Percentiles rank a stretch among this genome's conserved stretches.
These are phyloP conservation scores for Clarias laeviceps DNA, from an alignment of 2,797 vertebrate species.

Conservation along the genomic window DNA sequence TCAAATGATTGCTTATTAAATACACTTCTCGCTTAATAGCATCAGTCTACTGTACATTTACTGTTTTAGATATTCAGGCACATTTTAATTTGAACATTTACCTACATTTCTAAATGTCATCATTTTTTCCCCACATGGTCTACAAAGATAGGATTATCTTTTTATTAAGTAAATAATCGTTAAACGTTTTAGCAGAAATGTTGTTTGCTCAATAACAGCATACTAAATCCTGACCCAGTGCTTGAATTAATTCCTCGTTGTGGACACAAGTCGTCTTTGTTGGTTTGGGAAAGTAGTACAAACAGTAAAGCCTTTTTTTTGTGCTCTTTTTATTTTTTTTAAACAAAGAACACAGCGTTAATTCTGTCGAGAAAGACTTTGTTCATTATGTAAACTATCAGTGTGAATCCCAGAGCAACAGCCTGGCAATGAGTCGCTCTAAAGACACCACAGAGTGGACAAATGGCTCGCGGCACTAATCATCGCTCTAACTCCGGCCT, in stretches of 20 bases:
- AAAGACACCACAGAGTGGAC: constrained; percentile 3
- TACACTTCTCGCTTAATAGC: not conserved
- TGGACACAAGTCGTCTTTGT: constrained; percentile 1
- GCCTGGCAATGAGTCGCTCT: not conserved
- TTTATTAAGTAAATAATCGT: not conserved
- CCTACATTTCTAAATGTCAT: not conserved
- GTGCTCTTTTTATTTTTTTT: not conserved
- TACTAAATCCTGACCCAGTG: not conserved
- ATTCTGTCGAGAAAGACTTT: constrained; percentile 20
- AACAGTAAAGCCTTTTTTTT: not conserved
- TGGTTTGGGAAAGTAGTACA: constrained; percentile 10
- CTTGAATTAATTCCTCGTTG: not conserved
- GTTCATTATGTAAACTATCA: constrained; percentile 35
- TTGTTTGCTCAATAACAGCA: not conserved
- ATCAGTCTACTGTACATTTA: not conserved
- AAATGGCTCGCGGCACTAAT: constrained; percentile 18
- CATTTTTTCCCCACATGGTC: not conserved
- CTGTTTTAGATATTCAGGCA: not conserved
- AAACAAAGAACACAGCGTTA: constrained; percentile 15
- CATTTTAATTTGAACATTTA: not conserved
- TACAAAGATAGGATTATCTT: not conserved
- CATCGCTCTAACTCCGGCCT: not conserved
- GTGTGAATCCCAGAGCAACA: not conserved
- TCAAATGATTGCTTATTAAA: not conserved
- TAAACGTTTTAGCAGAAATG: no score